A percentile compares a stretch with the other conserved stretches of the same genome.
Evolutionary conservation across 2,113 vertebrate genomes (phyloP).

Genomic region (Eretmochelys imbricata): DNA sequence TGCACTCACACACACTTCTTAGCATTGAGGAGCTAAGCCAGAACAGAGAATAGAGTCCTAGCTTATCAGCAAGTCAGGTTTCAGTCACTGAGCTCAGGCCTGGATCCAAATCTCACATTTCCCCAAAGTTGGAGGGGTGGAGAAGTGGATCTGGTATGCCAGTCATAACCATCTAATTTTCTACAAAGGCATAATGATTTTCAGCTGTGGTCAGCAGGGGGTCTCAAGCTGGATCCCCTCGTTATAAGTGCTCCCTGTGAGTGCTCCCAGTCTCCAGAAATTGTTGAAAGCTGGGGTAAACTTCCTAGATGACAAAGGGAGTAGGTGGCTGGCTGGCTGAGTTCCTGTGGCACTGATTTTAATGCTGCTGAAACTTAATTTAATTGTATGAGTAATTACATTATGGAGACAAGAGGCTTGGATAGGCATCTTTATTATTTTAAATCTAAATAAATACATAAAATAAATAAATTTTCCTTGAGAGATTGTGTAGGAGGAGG

Average conservation of each 20-base stretch:
- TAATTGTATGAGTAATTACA: not conserved
- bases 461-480: not conserved
- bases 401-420: not conserved
- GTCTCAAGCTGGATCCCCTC: not conserved
- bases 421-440: not conserved
- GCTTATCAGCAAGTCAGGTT: not conserved
- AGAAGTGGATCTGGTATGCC: not conserved
- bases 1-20: not conserved
- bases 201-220: not conserved
- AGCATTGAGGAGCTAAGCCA: not conserved
- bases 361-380: not conserved
- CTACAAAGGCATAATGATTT: not conserved
- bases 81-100: not conserved
- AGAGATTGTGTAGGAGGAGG: not conserved
- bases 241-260: not conserved
- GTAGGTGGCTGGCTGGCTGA: not conserved
- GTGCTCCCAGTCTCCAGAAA: not conserved
- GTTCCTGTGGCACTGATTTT: not conserved
- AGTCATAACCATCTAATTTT: not conserved
- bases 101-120: not conserved
- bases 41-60: not conserved
- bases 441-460: not conserved
- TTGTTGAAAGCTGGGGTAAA: not conserved
- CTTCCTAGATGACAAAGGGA: not conserved
- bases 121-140: not conserved